These are phyloP conservation scores for Eulemur rufifrons DNA, from an alignment of 2,113 vertebrate species.

Conservation along the genomic window DNA sequence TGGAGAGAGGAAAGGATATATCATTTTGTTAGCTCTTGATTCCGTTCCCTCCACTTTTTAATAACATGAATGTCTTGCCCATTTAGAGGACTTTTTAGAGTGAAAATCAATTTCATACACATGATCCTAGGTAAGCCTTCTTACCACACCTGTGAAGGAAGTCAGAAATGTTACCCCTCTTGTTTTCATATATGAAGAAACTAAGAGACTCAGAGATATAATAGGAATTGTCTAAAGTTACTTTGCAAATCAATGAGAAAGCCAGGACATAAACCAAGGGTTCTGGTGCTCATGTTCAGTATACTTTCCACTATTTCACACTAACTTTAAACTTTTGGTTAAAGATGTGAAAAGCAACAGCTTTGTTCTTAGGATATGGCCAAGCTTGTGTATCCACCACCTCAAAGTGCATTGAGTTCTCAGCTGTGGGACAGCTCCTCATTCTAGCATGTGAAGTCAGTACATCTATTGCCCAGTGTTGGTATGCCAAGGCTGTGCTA, in stretches of 20 bases:
- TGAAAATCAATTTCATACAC: slow-evolving; percentile 3
- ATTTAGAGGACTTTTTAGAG: not conserved
- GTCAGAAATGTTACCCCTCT: not conserved
- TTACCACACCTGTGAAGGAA: not conserved
- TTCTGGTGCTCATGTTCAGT: not conserved
- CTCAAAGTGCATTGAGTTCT: not conserved
- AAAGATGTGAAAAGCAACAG: not conserved
- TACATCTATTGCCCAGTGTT: not conserved
- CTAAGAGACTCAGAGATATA: not conserved
- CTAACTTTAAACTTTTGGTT: not conserved
- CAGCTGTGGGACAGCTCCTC: not conserved
- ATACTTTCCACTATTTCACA: not conserved
- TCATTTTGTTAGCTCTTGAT: not conserved
- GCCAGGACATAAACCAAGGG: not conserved
- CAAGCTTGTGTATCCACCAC: not conserved
- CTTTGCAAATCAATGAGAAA: not conserved
- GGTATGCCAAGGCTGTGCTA: not conserved
- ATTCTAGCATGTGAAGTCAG: not conserved
- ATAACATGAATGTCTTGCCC: not conserved
- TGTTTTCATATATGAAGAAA: slow-evolving; percentile 28
- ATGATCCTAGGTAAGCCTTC: not conserved
- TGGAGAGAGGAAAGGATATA: not conserved
- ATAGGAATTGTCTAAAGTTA: not conserved
- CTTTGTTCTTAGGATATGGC: not conserved
- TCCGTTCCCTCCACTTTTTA: not conserved